Evolutionary conservation across 2,888 invertebrate genomes (phyloP), one percentile per base, ranked within the genome.

Genomic region (Leptinotarsa juncta): DNA sequence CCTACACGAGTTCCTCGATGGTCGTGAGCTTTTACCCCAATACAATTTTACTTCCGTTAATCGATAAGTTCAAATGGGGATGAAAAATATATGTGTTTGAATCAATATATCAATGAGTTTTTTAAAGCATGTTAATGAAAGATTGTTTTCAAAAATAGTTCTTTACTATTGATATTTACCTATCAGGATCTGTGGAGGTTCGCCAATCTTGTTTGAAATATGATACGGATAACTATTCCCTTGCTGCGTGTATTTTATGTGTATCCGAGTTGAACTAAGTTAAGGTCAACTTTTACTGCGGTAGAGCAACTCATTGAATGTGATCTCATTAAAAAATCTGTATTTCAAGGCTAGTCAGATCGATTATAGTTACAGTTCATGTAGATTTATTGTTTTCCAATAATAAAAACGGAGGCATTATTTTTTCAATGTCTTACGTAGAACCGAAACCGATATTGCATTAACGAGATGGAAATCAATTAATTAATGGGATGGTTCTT

Each of bases 381-480:
- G 51, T 42, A 42, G 53, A 68, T 68, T 53, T 55, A 67, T 67
- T 14, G 68, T 55, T 68, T 68, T 68, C 15, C 68, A 42, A 68
- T 53, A n/a, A 67, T 53, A n/a, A 42, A 57, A 62, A 42, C 42
- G 15, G 32, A 51, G 51, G 18, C 14, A 62, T 32, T 62, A 62
- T 62, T 62, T 62, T 62, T 62, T 62, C 62, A 62, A 62, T 62
- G 62, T 62, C 62, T 62, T 5, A 60, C 16, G 20, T 62, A 42
- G 0, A 16, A 62, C 62, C 32, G 62, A 32, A 62, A 62, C 32
- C 10, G 32, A 42, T 60, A 14, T 14, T 60, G n/a, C 16, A 16
- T 15, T 10, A 23, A 12, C 12, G 53, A 53, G 42, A 14, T 51
- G 15, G 12, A 57, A 15, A 15, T 15, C 3, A 57, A 20, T 4